Evolutionary conservation across 1,140 invertebrate species (phyloP).

Genomic region (Drosophila biarmipes): DNA sequence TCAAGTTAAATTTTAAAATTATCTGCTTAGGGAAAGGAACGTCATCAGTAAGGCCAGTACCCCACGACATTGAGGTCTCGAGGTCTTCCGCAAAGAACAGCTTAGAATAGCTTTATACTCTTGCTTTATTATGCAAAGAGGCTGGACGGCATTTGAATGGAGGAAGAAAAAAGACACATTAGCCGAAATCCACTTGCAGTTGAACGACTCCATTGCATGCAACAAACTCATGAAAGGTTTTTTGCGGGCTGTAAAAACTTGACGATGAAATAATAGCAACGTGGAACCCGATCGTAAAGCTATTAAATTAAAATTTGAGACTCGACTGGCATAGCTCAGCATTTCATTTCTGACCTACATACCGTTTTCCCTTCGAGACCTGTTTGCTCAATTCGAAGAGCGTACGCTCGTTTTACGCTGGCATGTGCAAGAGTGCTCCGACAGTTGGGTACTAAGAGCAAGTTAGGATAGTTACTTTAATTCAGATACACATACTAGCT

Average conservation of each 20-base stretch:
- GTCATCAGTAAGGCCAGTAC: too few relatives aligned
- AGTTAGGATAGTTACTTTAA: too few relatives aligned
- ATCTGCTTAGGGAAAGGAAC: too few relatives aligned
- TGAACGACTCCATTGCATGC: constrained; percentile 69
- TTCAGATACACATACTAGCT: too few relatives aligned
- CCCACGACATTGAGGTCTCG: too few relatives aligned
- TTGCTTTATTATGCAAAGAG: constrained; percentile 70
- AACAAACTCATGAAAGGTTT: constrained; percentile 37
- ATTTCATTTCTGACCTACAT: constrained; percentile 42
- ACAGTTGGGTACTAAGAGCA: too few relatives aligned
- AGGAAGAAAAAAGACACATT: constrained; percentile 46
- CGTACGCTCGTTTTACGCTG: background rate
- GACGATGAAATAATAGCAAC: constrained; percentile 5
- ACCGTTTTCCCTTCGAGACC: background rate
- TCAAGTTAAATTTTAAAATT: too few relatives aligned
- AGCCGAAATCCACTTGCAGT: constrained; percentile 78
- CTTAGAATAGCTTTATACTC: background rate
- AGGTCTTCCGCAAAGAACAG: background rate
- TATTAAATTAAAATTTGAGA: constrained; percentile 42
- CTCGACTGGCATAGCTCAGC: background rate
- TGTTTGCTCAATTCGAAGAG: background rate
- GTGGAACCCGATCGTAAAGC: constrained; percentile 33
- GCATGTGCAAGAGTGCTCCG: too few relatives aligned
- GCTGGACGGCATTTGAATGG: constrained; percentile 31
- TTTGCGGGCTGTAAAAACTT: constrained; percentile 50